Percentiles rank a stretch among this genome's conserved stretches.
Evolutionary conservation across 2,797 vertebrate genomes (phyloP).

Genomic region (Falco cherrug): DNA sequence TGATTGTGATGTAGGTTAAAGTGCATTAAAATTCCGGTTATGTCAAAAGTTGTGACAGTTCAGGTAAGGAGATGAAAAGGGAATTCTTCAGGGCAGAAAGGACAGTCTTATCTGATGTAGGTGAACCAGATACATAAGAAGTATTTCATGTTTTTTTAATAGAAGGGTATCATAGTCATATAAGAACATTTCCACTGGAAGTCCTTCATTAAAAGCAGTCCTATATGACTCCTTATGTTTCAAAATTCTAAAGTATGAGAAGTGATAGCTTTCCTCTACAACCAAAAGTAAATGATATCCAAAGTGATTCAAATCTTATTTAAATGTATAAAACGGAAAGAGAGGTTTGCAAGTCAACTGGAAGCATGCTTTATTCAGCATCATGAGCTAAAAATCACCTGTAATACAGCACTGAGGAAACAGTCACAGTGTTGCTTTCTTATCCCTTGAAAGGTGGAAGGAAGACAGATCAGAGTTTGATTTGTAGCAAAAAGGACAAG

Average conservation of each 20-base stretch:
- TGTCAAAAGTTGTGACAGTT: background rate
- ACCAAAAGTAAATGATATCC: background rate
- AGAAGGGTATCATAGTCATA: background rate
- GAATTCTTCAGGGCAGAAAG: slow-evolving; percentile 17
- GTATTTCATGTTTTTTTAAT: background rate
- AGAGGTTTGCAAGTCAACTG: background rate
- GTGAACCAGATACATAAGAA: slow-evolving; percentile 21
- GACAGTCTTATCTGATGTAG: background rate
- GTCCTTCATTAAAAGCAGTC: background rate
- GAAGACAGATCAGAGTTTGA: background rate
- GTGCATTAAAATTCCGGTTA: slow-evolving; percentile 24
- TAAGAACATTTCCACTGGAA: background rate
- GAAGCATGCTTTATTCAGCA: background rate
- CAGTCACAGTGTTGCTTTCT: background rate
- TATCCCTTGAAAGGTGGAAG: background rate
- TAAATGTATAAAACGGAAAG: background rate
- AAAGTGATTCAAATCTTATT: background rate
- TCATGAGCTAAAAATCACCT: background rate
- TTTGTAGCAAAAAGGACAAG: background rate
- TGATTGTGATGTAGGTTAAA: background rate
- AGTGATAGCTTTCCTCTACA: background rate
- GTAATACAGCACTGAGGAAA: background rate
- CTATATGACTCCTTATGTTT: background rate
- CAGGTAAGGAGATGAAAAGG: background rate
- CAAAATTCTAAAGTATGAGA: background rate